Evolutionary conservation across 1,140 invertebrate species (phyloP), one percentile per base, ranked within the genome.

Genomic region (Asobara japonica): DNA sequence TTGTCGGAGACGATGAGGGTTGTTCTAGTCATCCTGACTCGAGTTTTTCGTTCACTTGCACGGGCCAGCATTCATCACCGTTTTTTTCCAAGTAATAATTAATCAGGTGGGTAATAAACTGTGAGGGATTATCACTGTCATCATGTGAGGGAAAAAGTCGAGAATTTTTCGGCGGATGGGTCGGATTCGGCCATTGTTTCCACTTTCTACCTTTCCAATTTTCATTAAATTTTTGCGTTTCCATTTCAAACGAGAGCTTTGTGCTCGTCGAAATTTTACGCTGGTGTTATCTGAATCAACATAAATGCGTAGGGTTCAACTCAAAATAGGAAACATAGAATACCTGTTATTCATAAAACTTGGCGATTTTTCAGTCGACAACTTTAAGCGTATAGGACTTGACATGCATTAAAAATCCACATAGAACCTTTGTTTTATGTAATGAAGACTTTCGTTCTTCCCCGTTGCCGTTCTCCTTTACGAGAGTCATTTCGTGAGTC

Each of bases 101-200:
- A 56, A 56, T 56, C 51, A 56, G 51, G 18, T 18, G 51, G 51
- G 22, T 56, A 56, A 56, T 56, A 56, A 56, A 56, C 51, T 22
- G 18, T 56, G 51, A 11, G 11, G 41, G 51, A 56, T 18, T 25
- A 56, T 3, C 51, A 18, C 11, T 56, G 51, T 56, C 51, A 56
- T 56, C 18, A 56, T 56, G 51, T 13, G 22, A n/a, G 22, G 11
- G 51, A 56, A 11, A 56, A 56, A 18, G 51, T 56, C 3, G 51
- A 56, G 6, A 22, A 56, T 56, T 56, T 25, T 3, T 3, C 22
- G 22, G 7, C 13, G 51, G 18, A 27, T 45, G 41, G n/a, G 10
- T 13, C n/a, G n/a, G n/a, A n/a, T n/a, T n/a, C n/a, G n/a, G n/a
- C n/a, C n/a, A n/a, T n/a, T n/a, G n/a, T 56, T 3, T 56, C 20